Percentiles rank a stretch among this genome's conserved stretches.
Evolutionary conservation across 2,888 invertebrate species (phyloP).

Genomic region (Abrostola triplasia): DNA sequence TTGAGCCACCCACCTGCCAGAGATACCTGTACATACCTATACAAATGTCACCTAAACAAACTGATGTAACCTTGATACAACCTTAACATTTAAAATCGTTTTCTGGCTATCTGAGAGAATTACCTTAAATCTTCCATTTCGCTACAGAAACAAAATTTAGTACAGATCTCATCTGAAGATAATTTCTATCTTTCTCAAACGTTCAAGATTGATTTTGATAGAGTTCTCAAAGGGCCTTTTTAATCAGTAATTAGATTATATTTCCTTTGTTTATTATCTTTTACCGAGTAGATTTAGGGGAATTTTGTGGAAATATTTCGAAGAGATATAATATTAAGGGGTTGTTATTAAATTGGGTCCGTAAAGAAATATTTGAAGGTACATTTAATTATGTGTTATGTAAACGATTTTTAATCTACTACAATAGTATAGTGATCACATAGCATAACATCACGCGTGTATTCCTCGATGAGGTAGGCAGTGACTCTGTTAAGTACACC

Average conservation of each 20-base stretch:
- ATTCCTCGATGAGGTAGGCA: too few species aligned
- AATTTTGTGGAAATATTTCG: conserved; percentile 31
- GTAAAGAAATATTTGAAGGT: background rate
- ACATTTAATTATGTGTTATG: too few species aligned
- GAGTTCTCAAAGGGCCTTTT: conserved; percentile 37
- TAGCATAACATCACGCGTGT: too few species aligned
- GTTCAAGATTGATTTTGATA: conserved; percentile 33
- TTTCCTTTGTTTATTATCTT: conserved; percentile 16
- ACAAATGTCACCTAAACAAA: conserved; percentile 9
- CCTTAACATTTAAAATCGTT: conserved; percentile 21
- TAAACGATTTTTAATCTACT: too few species aligned
- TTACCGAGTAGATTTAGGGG: conserved; percentile 22
- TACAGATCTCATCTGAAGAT: conserved; percentile 45
- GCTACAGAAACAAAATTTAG: conserved; percentile 45
- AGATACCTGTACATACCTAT: conserved; percentile 15
- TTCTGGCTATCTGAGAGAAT: conserved; percentile 9
- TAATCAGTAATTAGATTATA: conserved; percentile 50
- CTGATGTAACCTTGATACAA: conserved; percentile 31
- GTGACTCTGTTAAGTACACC: too few species aligned
- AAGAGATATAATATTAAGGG: conserved; percentile 13
- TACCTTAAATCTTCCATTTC: conserved; percentile 21
- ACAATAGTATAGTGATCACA: too few species aligned
- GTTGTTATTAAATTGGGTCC: conserved; percentile 9
- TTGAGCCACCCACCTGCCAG: background rate
- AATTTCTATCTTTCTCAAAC: conserved; percentile 36